Base-by-base conservation (phyloP, 2,888 invertebrate genomes). In the Xiphydria camelus region DNA sequence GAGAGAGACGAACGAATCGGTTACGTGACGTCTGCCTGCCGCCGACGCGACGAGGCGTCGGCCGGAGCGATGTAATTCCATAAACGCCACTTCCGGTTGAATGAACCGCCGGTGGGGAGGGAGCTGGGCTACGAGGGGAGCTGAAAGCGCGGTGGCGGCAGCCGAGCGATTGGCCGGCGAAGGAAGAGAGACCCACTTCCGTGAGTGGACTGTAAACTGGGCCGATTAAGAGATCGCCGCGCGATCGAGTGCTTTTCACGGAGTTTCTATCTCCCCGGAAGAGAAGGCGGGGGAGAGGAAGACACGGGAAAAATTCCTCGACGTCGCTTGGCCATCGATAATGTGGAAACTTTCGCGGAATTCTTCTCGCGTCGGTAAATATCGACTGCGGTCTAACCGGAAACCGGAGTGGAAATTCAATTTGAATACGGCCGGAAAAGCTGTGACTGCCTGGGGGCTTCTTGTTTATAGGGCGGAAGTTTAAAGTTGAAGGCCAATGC, bases 41-140 rank as follows among this genome's bases (percentile, higher is more conserved):
- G n/a, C n/a, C n/a, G n/a, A 14, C 5, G 10, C 10, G 14, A 18
- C 5, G 17, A 14, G 33, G 15, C 33, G 17, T 33, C 33, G 31
- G 47, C 55, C 49, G 54, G 51, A 53, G 47, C 54, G 55, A 50
- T 61, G 53, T 56, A 59, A 55, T 51, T 53, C 55, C 53, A 48
- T 59, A 57, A 66, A 59, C 60, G 46, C 55, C 45, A 53, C 62
- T 68, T 68, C 67, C 68, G 67, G 67, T 64, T 61, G 63, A 65
- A 63, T 58, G 59, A 61, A 61, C 59, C 57, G 48, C 47, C 62
- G 64, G 64, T 62, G 62, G 60, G 62, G 56, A 44, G 51, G 39
- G 39, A 41, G 64, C 64, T 62, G 62, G 60, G 62, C 55, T 42
- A 50, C 38, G 39, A 41, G 33, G 23, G 44, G 5, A 1, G 14